Base-by-base conservation (phyloP, 2,797 vertebrate genomes). In the Lacerta agilis region DNA sequence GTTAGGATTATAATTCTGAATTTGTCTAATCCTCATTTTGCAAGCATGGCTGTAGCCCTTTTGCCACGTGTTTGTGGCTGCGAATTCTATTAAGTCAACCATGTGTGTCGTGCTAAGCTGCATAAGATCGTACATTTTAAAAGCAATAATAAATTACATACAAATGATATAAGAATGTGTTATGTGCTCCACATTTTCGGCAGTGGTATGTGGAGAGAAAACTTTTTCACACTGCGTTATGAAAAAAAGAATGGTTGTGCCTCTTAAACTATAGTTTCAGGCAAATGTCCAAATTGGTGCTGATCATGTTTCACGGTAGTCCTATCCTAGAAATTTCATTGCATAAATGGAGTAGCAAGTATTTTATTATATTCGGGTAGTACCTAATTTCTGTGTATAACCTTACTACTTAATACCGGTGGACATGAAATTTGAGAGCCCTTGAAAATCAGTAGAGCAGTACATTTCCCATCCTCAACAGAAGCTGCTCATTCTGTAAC, bases 361-460 rank as follows among this genome's bases (percentile, higher is more conserved):
- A 86, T 90, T 92, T 92, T 69, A 20, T 90, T 91, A 73, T 79
- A 58, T 88, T 83, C 9, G 88, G 90, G 84, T 86, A 76, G 36
- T 92, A 87, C 92, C 87, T 91, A 75, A 36, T 92, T 84, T 73
- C 13, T 15, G 27, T 23, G 1, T 75, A 20, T 29, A 77, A 71
- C 76, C 82, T 86, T 83, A 88, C 45, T 85, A 73, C 38, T 33
- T 79, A 72, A 55, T 80, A 85, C 73, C 86, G 71, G 72, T 86
- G 55, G 90, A 80, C 73, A 67, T 58, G 88, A 85, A 80, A 83
- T 83, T 79, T n/a, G 83, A 79, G 36, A 29, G 11, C n/a, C 86
- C 27, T 90, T 90, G 86, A 85, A 83, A 93, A 72, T 92, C 82
- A 91, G 88, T 92, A 79, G 27, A 92, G 13, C 2, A 80, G 55